Percentiles rank a stretch among this genome's conserved stretches.
Evolutionary conservation across 2,888 invertebrate species (phyloP).

Genomic region (Scaptomyza polygonia): DNA sequence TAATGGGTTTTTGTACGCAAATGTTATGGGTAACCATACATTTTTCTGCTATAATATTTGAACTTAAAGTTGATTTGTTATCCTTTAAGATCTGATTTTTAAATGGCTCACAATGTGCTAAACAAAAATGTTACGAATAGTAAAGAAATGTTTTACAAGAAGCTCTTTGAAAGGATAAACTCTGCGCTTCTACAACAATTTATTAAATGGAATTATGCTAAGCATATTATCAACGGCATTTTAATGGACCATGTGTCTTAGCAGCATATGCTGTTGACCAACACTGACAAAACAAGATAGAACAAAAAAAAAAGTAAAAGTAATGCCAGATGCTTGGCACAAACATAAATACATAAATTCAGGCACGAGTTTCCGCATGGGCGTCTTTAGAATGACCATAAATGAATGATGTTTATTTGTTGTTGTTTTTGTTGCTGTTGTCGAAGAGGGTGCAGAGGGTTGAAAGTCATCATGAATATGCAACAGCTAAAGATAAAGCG

Average conservation of each 20-base stretch:
- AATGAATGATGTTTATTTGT: slow-evolving; percentile 69
- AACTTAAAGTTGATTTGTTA: too few relatives aligned
- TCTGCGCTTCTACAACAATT: neutral
- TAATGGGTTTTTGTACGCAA: too few relatives aligned
- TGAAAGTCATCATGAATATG: slow-evolving; percentile 68
- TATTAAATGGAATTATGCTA: neutral
- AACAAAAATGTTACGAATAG: too few relatives aligned
- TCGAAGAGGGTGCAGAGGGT: neutral
- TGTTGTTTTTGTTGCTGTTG: slow-evolving; percentile 31
- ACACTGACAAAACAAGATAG: slow-evolving; percentile 2
- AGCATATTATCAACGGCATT: neutral
- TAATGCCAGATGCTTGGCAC: slow-evolving; percentile 29
- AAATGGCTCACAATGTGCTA: too few relatives aligned
- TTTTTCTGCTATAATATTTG: too few relatives aligned
- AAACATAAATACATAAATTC: slow-evolving; percentile 57
- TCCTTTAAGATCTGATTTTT: too few relatives aligned
- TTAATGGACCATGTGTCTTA: slow-evolving; percentile 3
- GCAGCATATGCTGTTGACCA: slow-evolving; percentile 21
- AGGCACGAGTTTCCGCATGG: slow-evolving; percentile 21
- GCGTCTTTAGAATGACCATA: slow-evolving; percentile 37
- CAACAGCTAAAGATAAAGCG: slow-evolving; percentile 65
- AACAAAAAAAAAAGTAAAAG: slow-evolving; percentile 15
- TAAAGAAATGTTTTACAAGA: too few relatives aligned
- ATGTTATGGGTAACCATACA: too few relatives aligned
- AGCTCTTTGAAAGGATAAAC: neutral